Conservation (phyloP, 1,140 invertebrate species). For the Drosophila melanogaster region Release_6_plus_ISO1_MT NT_033777.3:23440501-23441000, state of each 20-base stretch:
- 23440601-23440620: neutral
- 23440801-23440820: conserved; percentile 8
- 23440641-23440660: too few relatives aligned
- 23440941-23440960: conserved; percentile 23
- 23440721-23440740: neutral
- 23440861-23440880: conserved; percentile 15
- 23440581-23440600: conserved; percentile 13
- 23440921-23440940: neutral
- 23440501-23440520: conserved; percentile 77
- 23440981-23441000: conserved; percentile 64
- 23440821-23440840: conserved; percentile 56
- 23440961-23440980: conserved; percentile 75
- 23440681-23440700: too few relatives aligned
- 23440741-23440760: too few relatives aligned
- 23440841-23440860: conserved; percentile 58
- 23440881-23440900: conserved; percentile 42
- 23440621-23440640: neutral
- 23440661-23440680: too few relatives aligned
- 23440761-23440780: too few relatives aligned
- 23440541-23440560: conserved; percentile 39
- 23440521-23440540: conserved; percentile 84
- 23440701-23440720: too few relatives aligned
- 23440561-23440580: conserved; percentile 2
- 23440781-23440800: conserved; percentile 25
- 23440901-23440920: conserved; percentile 26